Percentiles rank a stretch among this genome's conserved stretches.
Conservation (phyloP, 1,140 invertebrate genomes). For the Pectinophora gossypiella region DNA sequence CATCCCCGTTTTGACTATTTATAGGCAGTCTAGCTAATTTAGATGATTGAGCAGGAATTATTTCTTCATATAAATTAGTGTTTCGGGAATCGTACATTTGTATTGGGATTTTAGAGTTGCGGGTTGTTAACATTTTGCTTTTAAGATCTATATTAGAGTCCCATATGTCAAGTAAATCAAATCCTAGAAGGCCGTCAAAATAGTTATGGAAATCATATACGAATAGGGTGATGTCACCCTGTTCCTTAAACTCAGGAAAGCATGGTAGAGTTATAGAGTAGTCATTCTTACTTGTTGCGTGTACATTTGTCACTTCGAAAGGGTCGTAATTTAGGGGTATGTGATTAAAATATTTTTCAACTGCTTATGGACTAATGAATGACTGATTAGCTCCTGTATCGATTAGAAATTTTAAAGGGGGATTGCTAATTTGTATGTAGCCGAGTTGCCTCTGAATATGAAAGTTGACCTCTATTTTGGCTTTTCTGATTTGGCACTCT, state of each 20-base stretch:
- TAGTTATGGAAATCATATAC: no score
- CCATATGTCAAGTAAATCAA: background rate
- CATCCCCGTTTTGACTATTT: background rate
- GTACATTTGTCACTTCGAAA: conserved; percentile 1
- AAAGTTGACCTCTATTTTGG: background rate
- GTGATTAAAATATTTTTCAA: no score
- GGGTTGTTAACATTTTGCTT: background rate
- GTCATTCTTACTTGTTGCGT: no score
- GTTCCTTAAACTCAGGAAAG: background rate
- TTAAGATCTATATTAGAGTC: background rate
- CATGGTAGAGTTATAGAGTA: background rate
- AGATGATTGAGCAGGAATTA: background rate
- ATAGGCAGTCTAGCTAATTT: background rate
- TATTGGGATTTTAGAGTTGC: background rate
- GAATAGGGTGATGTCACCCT: no score
- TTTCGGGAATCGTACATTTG: background rate
- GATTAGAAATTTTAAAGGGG: no score
- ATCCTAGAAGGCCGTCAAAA: no score
- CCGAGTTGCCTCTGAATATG: no score
- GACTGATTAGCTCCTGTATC: no score
- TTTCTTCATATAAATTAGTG: background rate
- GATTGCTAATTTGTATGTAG: no score
- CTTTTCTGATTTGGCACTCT: background rate
- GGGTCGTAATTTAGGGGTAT: no score
- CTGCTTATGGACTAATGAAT: no score